Evolutionary conservation across 2,113 vertebrate genomes (phyloP), one percentile per base, ranked within the genome.

Genomic region (Galbula dea): DNA sequence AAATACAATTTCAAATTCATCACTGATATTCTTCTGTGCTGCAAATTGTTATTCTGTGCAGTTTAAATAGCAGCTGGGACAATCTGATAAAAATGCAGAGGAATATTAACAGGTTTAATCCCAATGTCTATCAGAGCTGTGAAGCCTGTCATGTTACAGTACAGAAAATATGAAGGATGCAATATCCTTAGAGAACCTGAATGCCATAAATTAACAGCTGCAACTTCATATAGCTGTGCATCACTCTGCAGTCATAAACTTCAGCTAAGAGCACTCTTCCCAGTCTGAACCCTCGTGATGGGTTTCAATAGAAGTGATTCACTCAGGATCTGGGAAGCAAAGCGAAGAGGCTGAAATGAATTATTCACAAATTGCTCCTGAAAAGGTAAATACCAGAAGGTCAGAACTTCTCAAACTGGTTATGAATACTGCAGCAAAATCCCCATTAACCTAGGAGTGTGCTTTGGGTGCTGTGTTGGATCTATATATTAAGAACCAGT

Each of bases 251-350:
- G 80, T 85, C 82, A 92, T 67, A 90, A 93, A 88, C 36, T 66
- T n/a, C 71, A 77, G 26, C 23, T 85, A 81, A 37, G 73, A 88
- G 45, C 20, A 2, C 30, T 84, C 37, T 95, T 96, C 51, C 46
- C 79, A 74, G 79, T 62, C 69, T 92, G 78, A 94, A 57, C 61
- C 86, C 36, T 90, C 78, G 54, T 32, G 78, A 88, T 41, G 89
- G 63, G 57, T 96, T 89, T 92, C 73, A 91, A 96, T 66, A 86
- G 55, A 91, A 91, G 88, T 94, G 6, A 91, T 91, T 94, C 79
- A 90, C 59, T 89, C 51, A 83, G 37, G 63, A 83, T 90, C 86
- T 89, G 83, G 66, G 32, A 89, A 94, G 55, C 69, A 82, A 86
- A 95, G 37, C 68, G 75, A 67, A 76, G 57, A 65, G 18, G 32